phyloP scores from a whole-genome alignment of 2,888 invertebrate species.

The Hydrotaea diabolus region DNA sequence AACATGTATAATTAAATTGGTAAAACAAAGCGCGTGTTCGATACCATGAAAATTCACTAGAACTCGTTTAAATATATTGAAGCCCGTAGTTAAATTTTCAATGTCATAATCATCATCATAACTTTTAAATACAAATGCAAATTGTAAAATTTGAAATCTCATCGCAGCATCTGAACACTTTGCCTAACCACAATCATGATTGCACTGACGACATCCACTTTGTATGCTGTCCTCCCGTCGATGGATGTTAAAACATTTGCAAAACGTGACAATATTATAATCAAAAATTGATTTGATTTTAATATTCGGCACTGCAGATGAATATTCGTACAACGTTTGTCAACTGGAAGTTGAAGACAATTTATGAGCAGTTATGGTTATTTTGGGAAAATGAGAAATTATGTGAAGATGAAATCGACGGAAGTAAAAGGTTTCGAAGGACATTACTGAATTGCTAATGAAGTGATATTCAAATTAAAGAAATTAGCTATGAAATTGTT shows the following conservation, averaged over 20 bases:
- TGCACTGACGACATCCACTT: neutral
- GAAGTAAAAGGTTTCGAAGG: neutral
- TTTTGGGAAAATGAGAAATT: neutral
- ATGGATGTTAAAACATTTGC: neutral
- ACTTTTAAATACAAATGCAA: neutral
- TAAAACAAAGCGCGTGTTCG: too few species aligned
- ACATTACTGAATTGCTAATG: neutral
- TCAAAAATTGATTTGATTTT: constrained; percentile 12
- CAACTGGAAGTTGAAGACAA: neutral
- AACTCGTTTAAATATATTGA: neutral
- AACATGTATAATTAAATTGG: too few species aligned
- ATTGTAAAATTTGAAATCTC: neutral
- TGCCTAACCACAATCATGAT: neutral
- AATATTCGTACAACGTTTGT: neutral
- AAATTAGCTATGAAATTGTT: too few species aligned
- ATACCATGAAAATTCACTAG: too few species aligned
- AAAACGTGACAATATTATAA: constrained; percentile 11
- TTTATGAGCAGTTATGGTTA: neutral
- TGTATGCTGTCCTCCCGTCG: neutral
- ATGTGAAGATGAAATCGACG: neutral
- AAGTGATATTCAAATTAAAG: neutral
- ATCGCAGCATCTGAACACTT: neutral
- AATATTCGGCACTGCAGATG: neutral
- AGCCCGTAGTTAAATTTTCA: neutral
- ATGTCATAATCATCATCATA: constrained; percentile 3